Base-by-base conservation (phyloP, 2,888 invertebrate genomes). In the Sphinx pinastri region DNA sequence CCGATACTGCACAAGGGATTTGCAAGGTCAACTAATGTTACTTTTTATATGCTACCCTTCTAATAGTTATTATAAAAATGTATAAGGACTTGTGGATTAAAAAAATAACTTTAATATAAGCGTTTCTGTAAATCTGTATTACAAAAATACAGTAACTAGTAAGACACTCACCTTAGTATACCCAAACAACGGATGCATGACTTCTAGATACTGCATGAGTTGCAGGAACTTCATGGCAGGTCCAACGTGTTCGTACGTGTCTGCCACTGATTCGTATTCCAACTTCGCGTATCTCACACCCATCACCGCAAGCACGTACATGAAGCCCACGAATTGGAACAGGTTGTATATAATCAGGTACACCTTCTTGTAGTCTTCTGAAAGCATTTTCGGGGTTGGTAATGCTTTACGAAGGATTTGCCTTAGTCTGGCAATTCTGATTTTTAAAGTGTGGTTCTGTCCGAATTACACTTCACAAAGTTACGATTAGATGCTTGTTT, bases 271-370 rank as follows among this genome's bases (percentile, higher is more conserved):
- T 25, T 95, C 95, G 81, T 95, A 91, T 0, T 97, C 98, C 80
- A 98, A 95, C 76, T 96, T 96, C 10, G 95, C 94, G 83, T 97
- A 98, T 63, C 96, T 94, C n/a, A 97, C 95, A 0, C 94, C 94
- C 89, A 98, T 95, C 3, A 97, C 96, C 0, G 94, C 84, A 25
- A 97, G 86, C 6, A 98, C 94, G 82, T 98, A 98, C 68, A 95
- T 92, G 87, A 96, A 99, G 5, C 98, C 98, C 71, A 98, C 95
- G 83, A 97, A 97, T 95, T 98, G 98, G 86, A 97, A 97, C 76
- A 98, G 90, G 88, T 99, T 99, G 94, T 99, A 99, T 70, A 98
- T 91, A 66, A 97, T 95, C 73, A 99, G 92, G 88, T 99, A 99
- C 0, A 97, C 97, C 81, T 97, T 97, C 82, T 96, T 97, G 59